Base-by-base conservation (phyloP, 2,797 vertebrate species). In the Scomberomorus guttatus region DNA sequence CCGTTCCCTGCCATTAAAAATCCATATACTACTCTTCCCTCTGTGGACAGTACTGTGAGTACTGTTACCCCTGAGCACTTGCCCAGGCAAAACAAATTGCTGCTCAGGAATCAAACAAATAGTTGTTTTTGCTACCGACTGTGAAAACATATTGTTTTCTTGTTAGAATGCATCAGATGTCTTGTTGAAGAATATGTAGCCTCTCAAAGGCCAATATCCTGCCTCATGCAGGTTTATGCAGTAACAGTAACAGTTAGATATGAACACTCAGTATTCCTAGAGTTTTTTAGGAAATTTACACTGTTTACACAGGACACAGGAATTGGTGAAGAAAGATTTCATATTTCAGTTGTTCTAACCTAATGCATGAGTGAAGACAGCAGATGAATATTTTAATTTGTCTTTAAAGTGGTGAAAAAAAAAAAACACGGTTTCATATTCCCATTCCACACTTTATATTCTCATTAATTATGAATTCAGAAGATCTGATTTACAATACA, bases 21-120 rank as follows among this genome's bases (percentile, higher is more conserved):
- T 72, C 70, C 79, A 85, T 72, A 79, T 55, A 70, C 27, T 15
- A 39, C 69, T 83, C 79, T 42, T 52, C 57, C 73, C 75, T 68
- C 62, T 14, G 75, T 51, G 27, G 78, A 83, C 67, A 42, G 55
- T 27, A 63, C 69, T 48, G 54, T 5, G 54, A 86, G 76, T 67
- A 75, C 59, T 64, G 52, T 79, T 83, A 74, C 75, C 80, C 81
- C 56, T 17, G 80, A 86, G 87, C 84, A 79, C 65, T 75, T 74
- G 67, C 61, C 24, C 66, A 75, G 62, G 51, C 54, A 82, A 84
- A 84, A 89, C 79, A 92, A 90, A 89, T 52, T 39, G 66, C 73
- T 69, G 59, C 76, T 69, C 69, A 65, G 63, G 77, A 87, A 83
- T 87, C 82, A 87, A 78, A 85, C 75, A 76, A 87, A 87, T 72